These are phyloP conservation scores for Cerceris rybyensis DNA, from an alignment of 2,888 invertebrate genomes.

Conservation along the genomic window DNA sequence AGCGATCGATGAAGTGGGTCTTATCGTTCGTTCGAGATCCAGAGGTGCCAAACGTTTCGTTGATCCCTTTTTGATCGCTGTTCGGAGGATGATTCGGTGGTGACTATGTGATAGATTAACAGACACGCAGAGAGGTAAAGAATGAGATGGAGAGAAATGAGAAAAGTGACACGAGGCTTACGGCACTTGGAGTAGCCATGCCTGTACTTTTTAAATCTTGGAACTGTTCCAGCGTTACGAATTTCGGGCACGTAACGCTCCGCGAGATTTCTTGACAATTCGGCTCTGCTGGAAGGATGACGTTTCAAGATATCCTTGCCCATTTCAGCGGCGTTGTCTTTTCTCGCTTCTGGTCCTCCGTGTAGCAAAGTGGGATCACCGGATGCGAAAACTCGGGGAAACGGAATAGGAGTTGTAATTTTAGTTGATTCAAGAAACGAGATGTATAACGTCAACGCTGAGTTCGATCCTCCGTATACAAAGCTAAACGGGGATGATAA, in stretches of 20 bases:
- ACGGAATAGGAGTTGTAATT: neutral
- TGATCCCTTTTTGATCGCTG: conserved; percentile 8
- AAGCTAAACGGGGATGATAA: neutral
- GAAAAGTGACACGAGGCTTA: neutral
- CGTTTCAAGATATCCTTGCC: no score
- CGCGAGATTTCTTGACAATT: no score
- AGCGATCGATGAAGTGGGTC: conserved; percentile 21
- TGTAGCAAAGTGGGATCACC: no score
- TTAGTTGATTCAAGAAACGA: conserved; percentile 4
- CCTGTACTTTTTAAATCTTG: conserved; percentile 6
- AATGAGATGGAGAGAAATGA: neutral
- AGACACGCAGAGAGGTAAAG: neutral
- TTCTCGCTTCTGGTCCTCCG: no score
- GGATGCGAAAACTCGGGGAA: no score
- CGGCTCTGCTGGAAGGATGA: no score
- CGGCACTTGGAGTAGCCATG: neutral
- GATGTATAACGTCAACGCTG: neutral
- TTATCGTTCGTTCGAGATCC: conserved; percentile 60
- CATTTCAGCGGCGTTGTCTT: no score
- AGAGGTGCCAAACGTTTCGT: conserved; percentile 63
- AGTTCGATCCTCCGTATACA: neutral
- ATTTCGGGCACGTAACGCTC: no score
- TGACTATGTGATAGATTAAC: neutral
- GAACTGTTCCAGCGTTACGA: neutral
- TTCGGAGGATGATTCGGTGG: conserved; percentile 4